Evolutionary conservation across 2,888 invertebrate species (phyloP).

Genomic region (Aproaerema taeniolella): DNA sequence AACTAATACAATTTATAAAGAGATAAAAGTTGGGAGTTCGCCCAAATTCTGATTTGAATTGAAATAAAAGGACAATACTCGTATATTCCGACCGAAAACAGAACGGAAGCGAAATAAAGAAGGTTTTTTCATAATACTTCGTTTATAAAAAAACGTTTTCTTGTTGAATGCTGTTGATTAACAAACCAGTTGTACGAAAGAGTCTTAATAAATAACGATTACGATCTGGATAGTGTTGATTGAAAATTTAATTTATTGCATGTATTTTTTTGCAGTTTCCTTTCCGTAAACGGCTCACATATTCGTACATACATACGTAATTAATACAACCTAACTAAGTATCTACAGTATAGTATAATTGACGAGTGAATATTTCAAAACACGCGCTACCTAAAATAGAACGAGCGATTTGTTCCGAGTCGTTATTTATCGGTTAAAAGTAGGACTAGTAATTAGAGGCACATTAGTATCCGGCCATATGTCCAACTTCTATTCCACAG

Average conservation of each 20-base stretch:
- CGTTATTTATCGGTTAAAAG: conserved; percentile 53
- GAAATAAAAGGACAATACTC: conserved; percentile 14
- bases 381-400: conserved; percentile 37
- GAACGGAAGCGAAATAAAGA: not conserved
- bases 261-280: too few relatives aligned
- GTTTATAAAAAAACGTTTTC: too few relatives aligned
- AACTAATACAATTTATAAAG: conserved; percentile 62
- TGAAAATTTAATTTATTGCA: too few relatives aligned
- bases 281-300: not conserved
- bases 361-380: conserved; percentile 1
- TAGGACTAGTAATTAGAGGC: conserved; percentile 59
- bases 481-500: too few relatives aligned
- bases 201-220: too few relatives aligned
- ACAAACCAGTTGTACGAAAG: too few relatives aligned
- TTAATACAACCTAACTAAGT: too few relatives aligned
- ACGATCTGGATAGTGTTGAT: too few relatives aligned
- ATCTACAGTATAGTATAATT: too few relatives aligned
- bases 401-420: conserved; percentile 46
- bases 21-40: conserved; percentile 43
- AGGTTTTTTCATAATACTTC: not conserved
- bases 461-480: conserved; percentile 45
- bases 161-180: too few relatives aligned
- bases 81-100: not conserved
- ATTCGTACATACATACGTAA: not conserved
- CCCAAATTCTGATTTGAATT: conserved; percentile 13